phyloP scores from a whole-genome alignment of 2,888 invertebrate genomes.

The Lordiphosa fenestrarum region DNA sequence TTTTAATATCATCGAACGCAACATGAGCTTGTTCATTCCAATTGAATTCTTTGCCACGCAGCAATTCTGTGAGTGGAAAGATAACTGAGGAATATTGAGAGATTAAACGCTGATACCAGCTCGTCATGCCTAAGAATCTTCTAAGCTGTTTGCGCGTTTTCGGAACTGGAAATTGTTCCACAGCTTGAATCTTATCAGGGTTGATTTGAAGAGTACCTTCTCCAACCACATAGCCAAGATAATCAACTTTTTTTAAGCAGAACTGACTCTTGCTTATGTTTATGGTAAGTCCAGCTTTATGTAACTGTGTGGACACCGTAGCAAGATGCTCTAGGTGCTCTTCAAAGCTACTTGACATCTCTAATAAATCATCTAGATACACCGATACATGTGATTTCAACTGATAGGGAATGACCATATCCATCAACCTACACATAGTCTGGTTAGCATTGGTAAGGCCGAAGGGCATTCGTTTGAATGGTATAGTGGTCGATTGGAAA shows the following conservation, averaged over 20 bases:
- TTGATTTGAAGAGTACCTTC: background rate
- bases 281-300: constrained; percentile 2
- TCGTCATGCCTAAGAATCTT: constrained; percentile 8
- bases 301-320: no score
- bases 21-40: constrained; percentile 7
- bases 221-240: constrained; percentile 1
- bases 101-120: constrained; percentile 16
- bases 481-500: background rate
- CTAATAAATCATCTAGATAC: background rate
- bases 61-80: constrained; percentile 6
- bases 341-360: background rate
- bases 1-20: constrained; percentile 1
- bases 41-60: constrained; percentile 1
- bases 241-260: constrained; percentile 1
- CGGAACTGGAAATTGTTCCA: constrained; percentile 6
- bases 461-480: background rate
- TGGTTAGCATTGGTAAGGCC: background rate
- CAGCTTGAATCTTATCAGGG: background rate
- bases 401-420: constrained; percentile 5
- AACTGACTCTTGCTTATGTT: constrained; percentile 12
- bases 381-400: background rate
- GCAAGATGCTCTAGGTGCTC: no score
- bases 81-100: background rate
- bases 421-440: constrained; percentile 1
- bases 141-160: constrained; percentile 16